Evolutionary conservation across 2,888 invertebrate genomes (phyloP), one percentile per base, ranked within the genome.

Genomic region (Sicus ferrugineus): DNA sequence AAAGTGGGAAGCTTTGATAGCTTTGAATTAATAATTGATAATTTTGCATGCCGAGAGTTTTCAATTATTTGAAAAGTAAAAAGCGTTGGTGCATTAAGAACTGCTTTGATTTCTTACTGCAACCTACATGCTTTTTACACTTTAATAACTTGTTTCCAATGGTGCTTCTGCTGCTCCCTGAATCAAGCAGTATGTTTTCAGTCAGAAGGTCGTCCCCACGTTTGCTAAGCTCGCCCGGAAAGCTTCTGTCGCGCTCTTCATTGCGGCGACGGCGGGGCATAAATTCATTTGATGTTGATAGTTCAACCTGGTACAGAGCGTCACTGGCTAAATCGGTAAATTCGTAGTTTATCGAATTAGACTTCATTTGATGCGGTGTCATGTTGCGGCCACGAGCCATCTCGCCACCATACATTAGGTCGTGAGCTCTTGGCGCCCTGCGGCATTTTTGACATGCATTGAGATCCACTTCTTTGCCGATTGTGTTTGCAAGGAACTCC

Each of bases 401-500:
- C n/a, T 14, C 26, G 6, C 58, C 21, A 7, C n/a, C 19, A 31
- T 26, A 34, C 34, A 46, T 21, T n/a, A 38, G 62, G 14, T 28
- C 34, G 48, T 66, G 56, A 68, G 71, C 70, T 34, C 78, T 77
- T 14, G 76, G 76, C 58, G 77, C 77, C 11, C 75, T 79, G 48
- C 79, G 81, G 69, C 84, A 84, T 68, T 82, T 84, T 5, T 77
- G 71, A 58, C 84, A 84, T 34, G 77, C 80, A 28, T 77, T 78
- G n/a, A 78, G 74, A 54, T 84, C 83, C 34, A 83, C 69, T 1
- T 76, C 80, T 62, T 84, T 83, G 38, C 84, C 84, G 65, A 84
- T 81, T 2, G 84, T 85, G 68, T 81, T 84, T 30, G 81, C 82
- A 38, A 85, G 73, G 72, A 85, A 85, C 69, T 85, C 84, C 58